phyloP scores from a whole-genome alignment of 2,113 vertebrate genomes.

The Perca flavescens region DNA sequence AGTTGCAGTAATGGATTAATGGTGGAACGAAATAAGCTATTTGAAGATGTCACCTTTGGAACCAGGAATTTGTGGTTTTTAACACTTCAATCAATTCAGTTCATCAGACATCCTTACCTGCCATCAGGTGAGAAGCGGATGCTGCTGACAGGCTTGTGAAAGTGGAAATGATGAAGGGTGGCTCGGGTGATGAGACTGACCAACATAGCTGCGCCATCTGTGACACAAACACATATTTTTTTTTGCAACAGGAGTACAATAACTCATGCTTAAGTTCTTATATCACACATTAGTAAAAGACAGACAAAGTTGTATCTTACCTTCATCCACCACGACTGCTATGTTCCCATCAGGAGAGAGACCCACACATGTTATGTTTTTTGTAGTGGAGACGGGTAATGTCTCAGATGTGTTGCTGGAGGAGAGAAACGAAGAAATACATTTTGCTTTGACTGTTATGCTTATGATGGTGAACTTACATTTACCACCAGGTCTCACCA shows the following conservation, averaged over 20 bases:
- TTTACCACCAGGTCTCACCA: too few relatives aligned
- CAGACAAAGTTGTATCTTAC: slow-evolving; percentile 67
- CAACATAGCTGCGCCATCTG: slow-evolving; percentile 92
- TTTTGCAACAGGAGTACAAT: neutral
- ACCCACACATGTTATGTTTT: slow-evolving; percentile 92
- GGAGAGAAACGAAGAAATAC: neutral
- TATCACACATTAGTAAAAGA: neutral
- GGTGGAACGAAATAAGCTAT: neutral
- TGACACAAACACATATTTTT: neutral
- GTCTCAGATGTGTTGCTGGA: slow-evolving; percentile 94
- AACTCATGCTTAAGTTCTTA: neutral
- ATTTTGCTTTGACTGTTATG: too few relatives aligned
- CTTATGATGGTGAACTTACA: too few relatives aligned
- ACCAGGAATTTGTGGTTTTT: neutral
- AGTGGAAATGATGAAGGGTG: slow-evolving; percentile 92
- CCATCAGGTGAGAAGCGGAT: slow-evolving; percentile 95
- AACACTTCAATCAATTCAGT: neutral
- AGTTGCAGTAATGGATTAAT: too few relatives aligned
- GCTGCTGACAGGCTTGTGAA: slow-evolving; percentile 93
- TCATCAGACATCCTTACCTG: slow-evolving; percentile 82
- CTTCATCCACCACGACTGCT: slow-evolving; percentile 94
- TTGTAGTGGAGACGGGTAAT: slow-evolving; percentile 87
- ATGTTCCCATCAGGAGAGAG: slow-evolving; percentile 91
- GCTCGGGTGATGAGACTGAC: slow-evolving; percentile 90
- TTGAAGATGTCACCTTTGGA: neutral